Percentiles rank a stretch among this genome's conserved stretches.
Evolutionary conservation across 2,797 vertebrate species (phyloP).

Genomic region (Girardinus metallicus): DNA sequence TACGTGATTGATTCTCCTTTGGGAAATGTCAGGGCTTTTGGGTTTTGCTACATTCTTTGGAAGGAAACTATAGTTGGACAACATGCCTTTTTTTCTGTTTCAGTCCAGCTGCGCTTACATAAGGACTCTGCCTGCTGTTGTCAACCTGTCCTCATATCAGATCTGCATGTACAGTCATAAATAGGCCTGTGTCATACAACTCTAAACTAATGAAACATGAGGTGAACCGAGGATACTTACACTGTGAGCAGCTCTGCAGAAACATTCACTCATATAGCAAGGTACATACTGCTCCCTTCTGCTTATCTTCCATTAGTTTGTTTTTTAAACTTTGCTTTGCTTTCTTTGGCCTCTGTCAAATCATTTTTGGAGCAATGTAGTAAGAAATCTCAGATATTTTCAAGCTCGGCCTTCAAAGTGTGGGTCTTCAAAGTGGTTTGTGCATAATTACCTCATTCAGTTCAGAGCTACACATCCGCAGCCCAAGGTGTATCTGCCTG

Average conservation of each 20-base stretch:
- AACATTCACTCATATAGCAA: neutral
- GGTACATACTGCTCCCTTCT: neutral
- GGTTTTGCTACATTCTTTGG: constrained; percentile 14
- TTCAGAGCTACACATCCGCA: neutral
- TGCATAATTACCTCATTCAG: neutral
- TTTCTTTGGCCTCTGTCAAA: neutral
- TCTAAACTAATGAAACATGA: constrained; percentile 23
- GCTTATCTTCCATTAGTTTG: neutral
- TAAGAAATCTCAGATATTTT: neutral
- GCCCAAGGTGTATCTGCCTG: neutral
- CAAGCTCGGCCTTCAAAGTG: neutral
- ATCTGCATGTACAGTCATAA: constrained; percentile 27
- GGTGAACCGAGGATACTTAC: constrained; percentile 10
- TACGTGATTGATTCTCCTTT: constrained; percentile 41
- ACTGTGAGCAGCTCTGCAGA: constrained; percentile 12
- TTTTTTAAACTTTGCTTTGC: neutral
- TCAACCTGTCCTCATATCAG: constrained; percentile 30
- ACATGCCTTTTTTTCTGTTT: constrained; percentile 17
- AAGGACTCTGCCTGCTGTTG: constrained; percentile 23
- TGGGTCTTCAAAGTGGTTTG: neutral
- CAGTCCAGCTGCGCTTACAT: constrained; percentile 36
- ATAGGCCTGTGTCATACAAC: constrained; percentile 8
- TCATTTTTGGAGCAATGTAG: neutral
- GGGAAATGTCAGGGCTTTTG: constrained; percentile 17
- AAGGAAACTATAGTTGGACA: constrained; percentile 26